Evolutionary conservation across 2,888 invertebrate species (phyloP), one percentile per base, ranked within the genome.

Genomic region (Spilarctia lutea): DNA sequence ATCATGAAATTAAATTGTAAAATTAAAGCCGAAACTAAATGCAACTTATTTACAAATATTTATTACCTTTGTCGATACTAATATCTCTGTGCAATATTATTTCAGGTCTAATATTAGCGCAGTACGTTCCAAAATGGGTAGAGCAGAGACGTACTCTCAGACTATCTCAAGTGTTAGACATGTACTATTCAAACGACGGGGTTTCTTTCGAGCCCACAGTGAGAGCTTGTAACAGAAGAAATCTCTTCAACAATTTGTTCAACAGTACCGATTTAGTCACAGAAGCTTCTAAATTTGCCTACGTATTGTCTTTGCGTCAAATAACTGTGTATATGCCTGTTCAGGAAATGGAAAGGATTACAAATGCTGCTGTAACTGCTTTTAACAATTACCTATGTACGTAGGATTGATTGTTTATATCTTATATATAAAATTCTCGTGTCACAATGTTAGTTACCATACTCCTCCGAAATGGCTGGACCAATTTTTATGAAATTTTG

Each of bases 141-240:
- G 91, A 93, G 72, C 92, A 94, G 75, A 90, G 96, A 66, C 91
- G 94, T 10, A 93, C 96, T 33, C 89, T 97, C 35, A 93, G 96
- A 24, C 90, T 97, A 1, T 97, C 97, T 1, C 97, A 97, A 92
- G 87, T 97, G 24, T 89, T 97, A 66, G 97, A 97, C 78, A 97
- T 97, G 97, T 97, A 97, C 88, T 97, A 97, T 85, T 97, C 97
- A 0, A 92, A 96, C 79, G 94, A 96, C 75, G 97, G 97, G 0
- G 92, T 97, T 1, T 96, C 96, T 0, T 97, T 96, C 83, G 94
- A 97, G 39, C 89, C 93, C 0, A 91, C 91, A 52, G 93, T 97
- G n/a, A 96, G 94, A 85, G 97, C 97, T 4, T 97, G 97, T 81
- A 96, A 96, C 79, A 92, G 97, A 74, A 93, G 93, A 42, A 85